Percentiles rank a stretch among this genome's conserved stretches.
These are phyloP conservation scores for Lissonota sp. DNA, from an alignment of 2,888 invertebrate genomes.

Conservation along the genomic window DNA sequence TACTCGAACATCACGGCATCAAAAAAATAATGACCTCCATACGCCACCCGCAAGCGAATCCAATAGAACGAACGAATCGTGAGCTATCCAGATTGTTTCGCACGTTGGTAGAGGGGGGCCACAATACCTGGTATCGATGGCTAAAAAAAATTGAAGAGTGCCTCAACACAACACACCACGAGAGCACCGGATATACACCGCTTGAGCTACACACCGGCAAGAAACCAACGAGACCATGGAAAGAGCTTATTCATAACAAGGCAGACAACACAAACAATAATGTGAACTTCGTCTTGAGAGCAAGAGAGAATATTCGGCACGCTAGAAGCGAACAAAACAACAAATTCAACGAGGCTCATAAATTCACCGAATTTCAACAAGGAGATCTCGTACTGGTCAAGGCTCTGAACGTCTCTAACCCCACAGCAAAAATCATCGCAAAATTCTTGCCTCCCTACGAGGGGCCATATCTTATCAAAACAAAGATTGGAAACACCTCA, in stretches of 20 bases:
- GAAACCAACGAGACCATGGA: slow-evolving; percentile 18
- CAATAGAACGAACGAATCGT: slow-evolving; percentile 65
- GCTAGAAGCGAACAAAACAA: too few relatives aligned
- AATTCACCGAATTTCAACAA: not conserved
- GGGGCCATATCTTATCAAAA: slow-evolving; percentile 1
- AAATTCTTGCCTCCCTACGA: slow-evolving; percentile 17
- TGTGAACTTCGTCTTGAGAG: too few relatives aligned
- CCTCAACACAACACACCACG: slow-evolving; percentile 48
- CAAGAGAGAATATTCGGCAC: too few relatives aligned
- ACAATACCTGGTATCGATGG: slow-evolving; percentile 44
- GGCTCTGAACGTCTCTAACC: not conserved
- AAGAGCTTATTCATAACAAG: not conserved
- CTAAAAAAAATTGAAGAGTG: slow-evolving; percentile 35
- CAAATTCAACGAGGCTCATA: not conserved
- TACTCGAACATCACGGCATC: slow-evolving; percentile 3
- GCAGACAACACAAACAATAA: too few relatives aligned
- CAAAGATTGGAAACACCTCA: not conserved
- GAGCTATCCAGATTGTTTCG: slow-evolving; percentile 62
- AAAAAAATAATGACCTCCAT: slow-evolving; percentile 32
- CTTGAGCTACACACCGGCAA: slow-evolving; percentile 41
- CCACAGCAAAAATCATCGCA: not conserved
- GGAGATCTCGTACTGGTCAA: not conserved
- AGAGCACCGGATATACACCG: slow-evolving; percentile 40
- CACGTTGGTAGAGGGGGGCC: slow-evolving; percentile 8
- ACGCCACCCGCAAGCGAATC: slow-evolving; percentile 69